A percentile compares a stretch with the other conserved stretches of the same genome.
Conservation (phyloP, 1,140 invertebrate genomes). For the Solen grandis region DNA sequence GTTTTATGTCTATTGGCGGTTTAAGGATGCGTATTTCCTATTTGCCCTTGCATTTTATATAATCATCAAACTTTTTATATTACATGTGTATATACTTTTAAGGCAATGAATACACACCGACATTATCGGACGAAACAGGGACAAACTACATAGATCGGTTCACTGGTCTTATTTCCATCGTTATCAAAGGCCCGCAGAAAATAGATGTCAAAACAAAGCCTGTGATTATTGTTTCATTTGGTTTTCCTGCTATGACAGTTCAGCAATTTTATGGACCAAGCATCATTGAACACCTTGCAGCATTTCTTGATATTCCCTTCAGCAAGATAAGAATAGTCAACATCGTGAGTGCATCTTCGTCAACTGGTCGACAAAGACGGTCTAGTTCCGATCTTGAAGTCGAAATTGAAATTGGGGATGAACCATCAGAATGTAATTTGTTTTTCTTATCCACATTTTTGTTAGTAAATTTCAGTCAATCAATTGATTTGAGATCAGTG, state of each 20-base stretch:
- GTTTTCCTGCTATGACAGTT: slow-evolving; percentile 67
- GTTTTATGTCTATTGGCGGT: no score
- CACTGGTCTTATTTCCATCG: slow-evolving; percentile 65
- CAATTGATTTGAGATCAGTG: no score
- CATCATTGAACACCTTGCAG: slow-evolving; percentile 74
- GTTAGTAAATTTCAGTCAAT: no score
- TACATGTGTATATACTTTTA: no score
- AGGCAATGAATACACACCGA: slow-evolving; percentile 39
- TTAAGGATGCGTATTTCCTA: no score
- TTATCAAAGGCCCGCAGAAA: slow-evolving; percentile 59
- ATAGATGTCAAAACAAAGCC: slow-evolving; percentile 56
- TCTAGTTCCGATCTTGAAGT: slow-evolving; percentile 1
- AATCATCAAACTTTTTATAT: no score
- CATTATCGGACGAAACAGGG: slow-evolving; percentile 47
- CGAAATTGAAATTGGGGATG: slow-evolving; percentile 68
- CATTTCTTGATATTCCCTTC: slow-evolving; percentile 71
- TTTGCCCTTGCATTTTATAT: no score
- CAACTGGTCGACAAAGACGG: slow-evolving; percentile 52
- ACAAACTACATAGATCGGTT: slow-evolving; percentile 70
- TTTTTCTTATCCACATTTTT: no score
- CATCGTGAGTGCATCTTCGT: slow-evolving; percentile 60
- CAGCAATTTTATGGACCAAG: slow-evolving; percentile 77
- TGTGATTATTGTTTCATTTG: slow-evolving; percentile 69
- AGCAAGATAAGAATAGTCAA: slow-evolving; percentile 73
- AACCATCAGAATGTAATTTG: slow-evolving; percentile 52